phyloP scores from a whole-genome alignment of 2,888 invertebrate genomes.

The Abrostola tripartita region DNA sequence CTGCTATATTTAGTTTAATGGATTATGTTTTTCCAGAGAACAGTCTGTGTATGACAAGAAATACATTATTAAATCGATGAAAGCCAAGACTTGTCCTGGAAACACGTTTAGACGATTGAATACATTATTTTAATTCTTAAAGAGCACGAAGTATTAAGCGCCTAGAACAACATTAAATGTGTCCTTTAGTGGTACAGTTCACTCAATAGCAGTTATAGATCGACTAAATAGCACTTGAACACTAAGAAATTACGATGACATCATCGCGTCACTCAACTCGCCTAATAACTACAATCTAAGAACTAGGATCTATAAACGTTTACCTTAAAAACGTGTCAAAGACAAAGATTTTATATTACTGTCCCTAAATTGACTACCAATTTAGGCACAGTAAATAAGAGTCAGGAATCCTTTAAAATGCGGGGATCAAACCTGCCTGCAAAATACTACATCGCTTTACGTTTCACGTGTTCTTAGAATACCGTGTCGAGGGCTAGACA shows the following conservation, averaged over 20 bases:
- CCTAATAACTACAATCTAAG: conserved; percentile 32
- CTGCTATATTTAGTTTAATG: conserved; percentile 8
- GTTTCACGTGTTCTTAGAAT: neutral
- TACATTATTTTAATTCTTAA: conserved; percentile 22
- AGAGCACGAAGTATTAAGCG: conserved; percentile 20
- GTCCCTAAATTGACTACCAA: no score
- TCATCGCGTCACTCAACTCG: conserved; percentile 60
- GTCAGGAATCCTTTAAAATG: no score
- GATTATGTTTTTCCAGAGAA: no score
- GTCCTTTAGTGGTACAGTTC: conserved; percentile 12
- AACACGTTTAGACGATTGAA: conserved; percentile 33
- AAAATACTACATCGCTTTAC: neutral
- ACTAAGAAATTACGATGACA: conserved; percentile 59
- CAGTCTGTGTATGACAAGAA: conserved; percentile 5
- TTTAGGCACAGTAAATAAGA: no score
- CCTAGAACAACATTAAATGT: conserved; percentile 19
- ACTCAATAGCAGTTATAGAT: conserved; percentile 21
- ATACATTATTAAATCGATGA: conserved; percentile 18
- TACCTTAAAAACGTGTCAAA: no score
- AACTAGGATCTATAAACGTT: conserved; percentile 28
- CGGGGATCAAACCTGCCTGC: no score
- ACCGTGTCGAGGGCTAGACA: conserved; percentile 20
- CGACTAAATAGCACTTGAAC: conserved; percentile 25
- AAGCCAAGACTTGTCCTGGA: conserved; percentile 21
- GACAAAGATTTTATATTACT: no score